Percentiles rank a stretch among this genome's conserved stretches.
These are phyloP conservation scores for Autographa pulchrina DNA, from an alignment of 2,888 invertebrate species.

Conservation along the genomic window DNA sequence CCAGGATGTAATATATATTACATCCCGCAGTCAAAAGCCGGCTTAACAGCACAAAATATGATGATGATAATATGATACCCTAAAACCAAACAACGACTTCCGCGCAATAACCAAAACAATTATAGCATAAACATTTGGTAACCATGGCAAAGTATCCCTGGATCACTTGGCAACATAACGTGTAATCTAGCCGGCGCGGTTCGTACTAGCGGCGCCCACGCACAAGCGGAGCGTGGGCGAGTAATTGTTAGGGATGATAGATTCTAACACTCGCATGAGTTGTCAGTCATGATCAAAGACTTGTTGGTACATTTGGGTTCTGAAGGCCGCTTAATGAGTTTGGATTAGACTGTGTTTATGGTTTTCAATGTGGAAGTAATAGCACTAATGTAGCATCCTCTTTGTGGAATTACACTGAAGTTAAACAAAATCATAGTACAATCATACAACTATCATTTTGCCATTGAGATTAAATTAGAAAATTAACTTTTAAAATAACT, in stretches of 20 bases:
- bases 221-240: slow-evolving; percentile 48
- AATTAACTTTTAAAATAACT: no score
- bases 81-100: neutral
- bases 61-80: no score
- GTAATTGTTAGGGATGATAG: slow-evolving; percentile 57
- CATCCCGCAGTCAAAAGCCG: no score
- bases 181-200: slow-evolving; percentile 38
- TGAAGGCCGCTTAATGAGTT: slow-evolving; percentile 25
- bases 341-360: neutral
- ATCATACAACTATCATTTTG: no score
- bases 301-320: slow-evolving; percentile 17
- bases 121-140: slow-evolving; percentile 29
- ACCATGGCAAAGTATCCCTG: slow-evolving; percentile 41
- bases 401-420: no score
- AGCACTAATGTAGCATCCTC: neutral
- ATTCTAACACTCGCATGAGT: slow-evolving; percentile 34
- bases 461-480: no score
- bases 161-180: slow-evolving; percentile 38
- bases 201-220: slow-evolving; percentile 57
- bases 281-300: slow-evolving; percentile 51
- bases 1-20: no score
- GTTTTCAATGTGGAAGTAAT: neutral
- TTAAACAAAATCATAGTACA: no score
- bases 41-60: no score
- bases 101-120: neutral